phyloP scores from a whole-genome alignment of 2,797 vertebrate species.

The Eremophila alpestris region DNA sequence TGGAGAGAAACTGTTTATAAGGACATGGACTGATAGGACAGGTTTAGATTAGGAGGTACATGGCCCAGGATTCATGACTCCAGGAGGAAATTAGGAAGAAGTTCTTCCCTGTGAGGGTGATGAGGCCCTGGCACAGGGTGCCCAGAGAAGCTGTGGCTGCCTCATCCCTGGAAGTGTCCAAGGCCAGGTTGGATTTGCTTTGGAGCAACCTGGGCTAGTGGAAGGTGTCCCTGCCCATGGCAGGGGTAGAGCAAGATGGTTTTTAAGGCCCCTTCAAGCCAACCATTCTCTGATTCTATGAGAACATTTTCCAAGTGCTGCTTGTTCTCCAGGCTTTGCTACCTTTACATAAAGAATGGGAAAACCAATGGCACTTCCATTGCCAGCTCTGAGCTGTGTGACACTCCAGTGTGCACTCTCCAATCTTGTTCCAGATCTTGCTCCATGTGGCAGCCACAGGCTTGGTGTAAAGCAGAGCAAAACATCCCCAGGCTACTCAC shows the following conservation, averaged over 20 bases:
- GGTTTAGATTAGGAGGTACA: background rate
- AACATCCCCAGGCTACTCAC: background rate
- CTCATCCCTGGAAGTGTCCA: background rate
- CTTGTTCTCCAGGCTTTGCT: background rate
- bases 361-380: background rate
- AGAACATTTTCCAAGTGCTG: background rate
- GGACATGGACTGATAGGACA: background rate
- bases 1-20: background rate
- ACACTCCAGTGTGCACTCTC: background rate
- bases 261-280: background rate
- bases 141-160: background rate
- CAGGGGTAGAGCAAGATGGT: background rate
- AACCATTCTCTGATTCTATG: background rate
- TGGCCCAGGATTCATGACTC: too few relatives aligned
- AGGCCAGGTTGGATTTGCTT: rapidly evolving
- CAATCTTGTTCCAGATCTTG: background rate
- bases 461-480: background rate
- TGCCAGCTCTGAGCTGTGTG: background rate
- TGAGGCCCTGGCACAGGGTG: rapidly evolving
- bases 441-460: background rate
- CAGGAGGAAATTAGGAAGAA: background rate
- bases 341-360: background rate
- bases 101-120: background rate
- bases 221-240: background rate
- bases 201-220: rapidly evolving